A percentile compares a stretch with the other conserved stretches of the same genome.
These are phyloP conservation scores for Beroe forskalii DNA, from an alignment of 37 sponge, comb jelly and placozoan genomes.

Conservation along the genomic window DNA sequence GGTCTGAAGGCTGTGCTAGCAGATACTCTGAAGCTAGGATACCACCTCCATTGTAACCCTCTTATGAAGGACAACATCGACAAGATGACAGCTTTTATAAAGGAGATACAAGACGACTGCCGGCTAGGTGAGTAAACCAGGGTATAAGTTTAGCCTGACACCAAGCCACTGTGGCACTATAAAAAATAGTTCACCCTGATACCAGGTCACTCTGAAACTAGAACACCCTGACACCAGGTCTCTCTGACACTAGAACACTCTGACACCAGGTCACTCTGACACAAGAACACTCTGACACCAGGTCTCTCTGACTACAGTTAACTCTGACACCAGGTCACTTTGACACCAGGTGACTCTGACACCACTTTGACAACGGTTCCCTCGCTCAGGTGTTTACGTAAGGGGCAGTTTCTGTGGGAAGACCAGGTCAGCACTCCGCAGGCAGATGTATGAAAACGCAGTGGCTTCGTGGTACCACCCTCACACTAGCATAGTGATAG, in stretches of 20 bases:
- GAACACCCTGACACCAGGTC: neutral
- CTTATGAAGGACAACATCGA: neutral
- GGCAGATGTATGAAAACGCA: constrained; percentile 8
- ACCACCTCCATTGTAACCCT: neutral
- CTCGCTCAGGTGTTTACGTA: neutral
- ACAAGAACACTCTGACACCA: neutral
- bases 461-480: constrained; percentile 30
- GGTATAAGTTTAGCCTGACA: no score
- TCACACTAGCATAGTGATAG: neutral
- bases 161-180: neutral
- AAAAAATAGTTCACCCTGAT: neutral
- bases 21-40: neutral
- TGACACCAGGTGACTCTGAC: neutral
- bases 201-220: neutral
- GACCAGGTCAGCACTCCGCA: constrained; percentile 8
- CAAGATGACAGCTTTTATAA: constrained; percentile 1
- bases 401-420: constrained; percentile 43
- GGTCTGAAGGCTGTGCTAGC: neutral
- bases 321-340: neutral
- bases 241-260: neutral
- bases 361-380: neutral
- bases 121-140: neutral
- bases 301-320: neutral
- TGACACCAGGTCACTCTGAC: neutral
- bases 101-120: constrained; percentile 15